Conservation (phyloP, 2,888 invertebrate genomes). For the Apamea epomidion region DNA sequence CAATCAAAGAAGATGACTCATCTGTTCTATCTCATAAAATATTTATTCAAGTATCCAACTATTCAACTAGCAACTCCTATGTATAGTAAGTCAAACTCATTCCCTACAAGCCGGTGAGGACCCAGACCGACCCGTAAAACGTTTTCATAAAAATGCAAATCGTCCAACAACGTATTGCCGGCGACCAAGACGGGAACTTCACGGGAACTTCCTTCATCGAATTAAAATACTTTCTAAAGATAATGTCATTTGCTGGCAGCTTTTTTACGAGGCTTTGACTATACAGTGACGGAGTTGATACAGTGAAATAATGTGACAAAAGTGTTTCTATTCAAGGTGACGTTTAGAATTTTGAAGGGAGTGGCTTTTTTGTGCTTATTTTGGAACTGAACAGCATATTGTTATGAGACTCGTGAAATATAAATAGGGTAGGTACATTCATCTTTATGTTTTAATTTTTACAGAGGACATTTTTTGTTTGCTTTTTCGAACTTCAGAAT, state of each 20-base stretch:
- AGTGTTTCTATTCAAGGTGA: constrained; percentile 21
- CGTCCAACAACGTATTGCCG: constrained; percentile 84
- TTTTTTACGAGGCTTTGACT: constrained; percentile 71
- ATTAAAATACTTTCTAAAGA: constrained; percentile 86
- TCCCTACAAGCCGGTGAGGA: constrained; percentile 58
- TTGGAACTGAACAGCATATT: neutral
- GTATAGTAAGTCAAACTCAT: constrained; percentile 60
- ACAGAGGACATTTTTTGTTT: neutral
- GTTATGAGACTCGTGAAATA: neutral
- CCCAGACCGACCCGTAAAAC: constrained; percentile 78
- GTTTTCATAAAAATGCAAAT: constrained; percentile 90
- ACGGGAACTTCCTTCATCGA: constrained; percentile 81
- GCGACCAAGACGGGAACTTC: constrained; percentile 73
- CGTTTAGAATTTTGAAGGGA: constrained; percentile 29
- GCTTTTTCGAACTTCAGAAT: neutral
- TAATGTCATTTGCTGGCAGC: constrained; percentile 79
- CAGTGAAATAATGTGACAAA: constrained; percentile 56
- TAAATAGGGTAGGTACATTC: neutral
- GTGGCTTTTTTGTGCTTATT: constrained; percentile 7
- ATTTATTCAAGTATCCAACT: constrained; percentile 37
- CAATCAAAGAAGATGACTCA: constrained; percentile 1
- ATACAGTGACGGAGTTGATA: constrained; percentile 51
- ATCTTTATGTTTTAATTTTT: neutral
- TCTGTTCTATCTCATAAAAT: constrained; percentile 28
- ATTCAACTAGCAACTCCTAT: constrained; percentile 47